Evolutionary conservation across 2,797 vertebrate species (phyloP).

Genomic region (Bucorvus abyssinicus): DNA sequence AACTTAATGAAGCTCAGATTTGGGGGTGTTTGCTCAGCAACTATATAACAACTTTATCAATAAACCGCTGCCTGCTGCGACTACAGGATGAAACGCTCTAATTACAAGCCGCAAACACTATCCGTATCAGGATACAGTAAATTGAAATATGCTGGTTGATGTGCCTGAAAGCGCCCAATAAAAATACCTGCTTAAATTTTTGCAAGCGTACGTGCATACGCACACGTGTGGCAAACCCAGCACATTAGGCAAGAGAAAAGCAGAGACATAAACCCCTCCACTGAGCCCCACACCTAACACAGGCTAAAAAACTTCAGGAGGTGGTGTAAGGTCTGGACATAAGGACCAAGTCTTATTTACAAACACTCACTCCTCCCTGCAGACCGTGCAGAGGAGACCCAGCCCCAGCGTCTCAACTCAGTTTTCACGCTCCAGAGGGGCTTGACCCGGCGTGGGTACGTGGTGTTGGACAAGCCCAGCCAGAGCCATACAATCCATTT

Average conservation of each 20-base stretch:
- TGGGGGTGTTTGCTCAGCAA: conserved; percentile 58
- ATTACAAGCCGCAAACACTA: background rate
- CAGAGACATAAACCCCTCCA: background rate
- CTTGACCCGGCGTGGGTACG: conserved; percentile 59
- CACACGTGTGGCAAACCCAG: accelerated
- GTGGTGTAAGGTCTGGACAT: background rate
- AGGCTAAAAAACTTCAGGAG: background rate
- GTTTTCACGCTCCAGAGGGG: conserved; percentile 41
- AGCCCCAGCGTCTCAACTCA: background rate
- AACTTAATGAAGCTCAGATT: conserved; percentile 52
- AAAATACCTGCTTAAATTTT: background rate
- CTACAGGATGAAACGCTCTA: background rate
- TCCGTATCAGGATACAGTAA: background rate
- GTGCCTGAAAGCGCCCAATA: background rate
- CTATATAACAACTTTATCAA: conserved; percentile 48
- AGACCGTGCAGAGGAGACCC: background rate
- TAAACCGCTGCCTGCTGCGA: background rate
- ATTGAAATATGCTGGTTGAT: background rate
- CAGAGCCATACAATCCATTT: conserved; percentile 75
- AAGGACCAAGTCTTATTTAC: background rate
- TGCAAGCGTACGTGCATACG: accelerated
- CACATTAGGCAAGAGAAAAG: background rate
- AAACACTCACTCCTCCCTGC: background rate
- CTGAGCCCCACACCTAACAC: accelerated
- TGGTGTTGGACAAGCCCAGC: conserved; percentile 63